Percentiles rank a stretch among this genome's conserved stretches.
Conservation (phyloP, 2,113 vertebrate genomes). For the Danionella cerebrum region DNA sequence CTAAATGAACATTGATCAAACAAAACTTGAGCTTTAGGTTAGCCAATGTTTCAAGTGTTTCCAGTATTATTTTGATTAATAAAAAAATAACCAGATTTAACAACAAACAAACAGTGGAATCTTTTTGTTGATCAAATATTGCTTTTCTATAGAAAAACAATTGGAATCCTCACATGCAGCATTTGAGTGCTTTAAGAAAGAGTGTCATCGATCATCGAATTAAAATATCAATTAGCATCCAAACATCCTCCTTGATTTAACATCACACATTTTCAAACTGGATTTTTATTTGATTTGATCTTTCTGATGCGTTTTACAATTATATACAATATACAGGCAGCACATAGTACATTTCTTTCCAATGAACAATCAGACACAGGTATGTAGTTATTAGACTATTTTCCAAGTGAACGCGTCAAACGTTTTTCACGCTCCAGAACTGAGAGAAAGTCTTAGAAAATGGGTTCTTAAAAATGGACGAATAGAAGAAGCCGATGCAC, state of each 20-base stretch:
- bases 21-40: no score
- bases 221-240: no score
- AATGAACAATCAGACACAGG: conserved; percentile 58
- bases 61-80: no score
- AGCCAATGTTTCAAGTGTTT: no score
- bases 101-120: no score
- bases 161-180: no score
- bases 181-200: no score
- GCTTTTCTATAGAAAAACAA: no score
- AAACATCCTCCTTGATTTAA: conserved; percentile 61
- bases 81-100: no score
- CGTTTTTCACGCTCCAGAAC: conserved; percentile 62
- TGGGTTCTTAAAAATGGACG: conserved; percentile 44
- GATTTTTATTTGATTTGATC: conserved; percentile 67
- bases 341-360: conserved; percentile 66
- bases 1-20: no score
- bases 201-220: no score
- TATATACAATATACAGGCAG: conserved; percentile 80
- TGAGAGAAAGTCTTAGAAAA: conserved; percentile 64
- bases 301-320: conserved; percentile 67
- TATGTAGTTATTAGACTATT: conserved; percentile 49
- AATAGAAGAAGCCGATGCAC: conserved; percentile 56
- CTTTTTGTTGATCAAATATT: no score
- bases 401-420: conserved; percentile 54
- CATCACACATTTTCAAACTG: conserved; percentile 56